phyloP scores from a whole-genome alignment of 1,140 invertebrate genomes.

The Ceratosolen solmsi region DNA sequence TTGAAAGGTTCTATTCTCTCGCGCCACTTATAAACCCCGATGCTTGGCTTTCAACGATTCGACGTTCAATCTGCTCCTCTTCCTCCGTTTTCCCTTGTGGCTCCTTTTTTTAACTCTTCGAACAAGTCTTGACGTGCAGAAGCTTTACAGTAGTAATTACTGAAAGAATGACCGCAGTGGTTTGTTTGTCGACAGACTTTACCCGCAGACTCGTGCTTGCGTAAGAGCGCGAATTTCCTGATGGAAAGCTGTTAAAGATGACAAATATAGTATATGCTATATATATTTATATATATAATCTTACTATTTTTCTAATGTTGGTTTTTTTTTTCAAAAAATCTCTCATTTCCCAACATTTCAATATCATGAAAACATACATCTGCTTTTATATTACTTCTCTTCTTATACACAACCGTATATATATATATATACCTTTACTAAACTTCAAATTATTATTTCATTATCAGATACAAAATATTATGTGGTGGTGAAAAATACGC shows the following conservation, averaged over 20 bases:
- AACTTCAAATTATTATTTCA: too few relatives aligned
- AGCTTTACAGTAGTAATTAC: slow-evolving; percentile 32
- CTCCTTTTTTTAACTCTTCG: neutral
- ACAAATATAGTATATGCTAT: too few relatives aligned
- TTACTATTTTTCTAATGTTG: too few relatives aligned
- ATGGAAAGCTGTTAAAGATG: neutral
- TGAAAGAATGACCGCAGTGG: slow-evolving; percentile 29
- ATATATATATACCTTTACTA: too few relatives aligned
- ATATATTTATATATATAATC: too few relatives aligned
- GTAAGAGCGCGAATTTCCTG: slow-evolving; percentile 1
- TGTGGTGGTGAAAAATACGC: too few relatives aligned
- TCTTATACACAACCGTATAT: too few relatives aligned
- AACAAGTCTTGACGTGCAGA: neutral
- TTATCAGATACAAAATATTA: too few relatives aligned
- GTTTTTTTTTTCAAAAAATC: neutral
- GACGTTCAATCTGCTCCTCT: slow-evolving; percentile 37
- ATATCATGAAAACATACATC: too few relatives aligned
- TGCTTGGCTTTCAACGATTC: slow-evolving; percentile 36
- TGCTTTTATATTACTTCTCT: too few relatives aligned
- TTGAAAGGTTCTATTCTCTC: slow-evolving; percentile 50
- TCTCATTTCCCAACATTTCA: too few relatives aligned
- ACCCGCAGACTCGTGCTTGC: neutral
- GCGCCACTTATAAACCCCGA: slow-evolving; percentile 36
- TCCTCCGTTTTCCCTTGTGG: neutral
- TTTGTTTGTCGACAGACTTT: slow-evolving; percentile 23